These are phyloP conservation scores for Heteronetta atricapilla DNA, from an alignment of 2,113 vertebrate species.

Conservation along the genomic window DNA sequence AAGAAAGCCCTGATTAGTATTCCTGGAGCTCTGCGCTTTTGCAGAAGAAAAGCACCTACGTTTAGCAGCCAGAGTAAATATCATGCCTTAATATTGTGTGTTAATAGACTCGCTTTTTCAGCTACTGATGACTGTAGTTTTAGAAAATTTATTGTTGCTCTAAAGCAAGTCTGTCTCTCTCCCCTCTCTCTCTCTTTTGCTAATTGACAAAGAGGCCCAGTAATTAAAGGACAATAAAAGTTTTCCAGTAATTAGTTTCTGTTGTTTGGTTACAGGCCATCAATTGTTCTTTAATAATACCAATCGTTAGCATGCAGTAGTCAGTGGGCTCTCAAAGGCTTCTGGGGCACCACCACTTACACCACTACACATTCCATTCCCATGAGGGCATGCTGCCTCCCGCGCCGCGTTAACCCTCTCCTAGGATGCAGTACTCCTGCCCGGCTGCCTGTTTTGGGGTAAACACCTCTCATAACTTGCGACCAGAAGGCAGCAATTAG, in stretches of 20 bases:
- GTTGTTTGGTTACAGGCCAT: slow-evolving; percentile 85
- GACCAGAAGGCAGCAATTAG: background rate
- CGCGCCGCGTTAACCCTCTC: slow-evolving; percentile 79
- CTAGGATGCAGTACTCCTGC: slow-evolving; percentile 41
- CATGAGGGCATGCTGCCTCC: slow-evolving; percentile 79
- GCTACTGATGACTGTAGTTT: slow-evolving; percentile 58
- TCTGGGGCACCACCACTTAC: slow-evolving; percentile 85
- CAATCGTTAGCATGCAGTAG: slow-evolving; percentile 84
- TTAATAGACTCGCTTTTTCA: slow-evolving; percentile 68
- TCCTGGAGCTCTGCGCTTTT: slow-evolving; percentile 24
- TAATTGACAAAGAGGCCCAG: slow-evolving; percentile 83
- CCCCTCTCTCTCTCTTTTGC: slow-evolving; percentile 71
- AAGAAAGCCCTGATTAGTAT: slow-evolving; percentile 28
- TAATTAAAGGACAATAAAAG: slow-evolving; percentile 83
- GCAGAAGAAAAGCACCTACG: slow-evolving; percentile 48
- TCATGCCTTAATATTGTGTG: slow-evolving; percentile 55
- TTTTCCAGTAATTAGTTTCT: slow-evolving; percentile 82
- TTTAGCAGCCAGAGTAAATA: slow-evolving; percentile 62
- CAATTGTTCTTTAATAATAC: slow-evolving; percentile 86
- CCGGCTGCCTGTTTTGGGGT: slow-evolving; percentile 14
- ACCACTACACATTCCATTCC: slow-evolving; percentile 91
- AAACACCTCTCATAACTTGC: slow-evolving; percentile 33
- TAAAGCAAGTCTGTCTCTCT: slow-evolving; percentile 73
- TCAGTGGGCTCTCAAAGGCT: slow-evolving; percentile 71
- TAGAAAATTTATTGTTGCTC: slow-evolving; percentile 74